Evolutionary conservation across 2,113 vertebrate genomes (phyloP), one percentile per base, ranked within the genome.

Genomic region (Scortum barcoo): DNA sequence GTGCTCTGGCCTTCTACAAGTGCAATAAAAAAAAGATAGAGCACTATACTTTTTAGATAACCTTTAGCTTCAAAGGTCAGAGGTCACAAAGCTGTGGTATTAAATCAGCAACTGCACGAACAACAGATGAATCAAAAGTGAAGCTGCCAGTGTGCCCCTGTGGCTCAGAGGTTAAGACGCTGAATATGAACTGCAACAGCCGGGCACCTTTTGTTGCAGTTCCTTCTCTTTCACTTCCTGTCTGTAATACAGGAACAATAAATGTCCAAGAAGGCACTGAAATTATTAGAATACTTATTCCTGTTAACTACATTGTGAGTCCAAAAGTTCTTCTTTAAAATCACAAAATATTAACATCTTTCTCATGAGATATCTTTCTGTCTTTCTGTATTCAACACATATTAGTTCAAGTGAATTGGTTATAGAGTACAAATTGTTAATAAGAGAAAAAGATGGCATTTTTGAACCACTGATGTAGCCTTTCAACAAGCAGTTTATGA

Each of bases 281-380:
- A n/a, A n/a, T n/a, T n/a, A n/a, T n/a, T 58, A 20, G 60, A 75
- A 60, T 72, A 42, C 19, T 7, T 10, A 44, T 30, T 76, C 24
- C 33, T 60, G 24, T 44, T 22, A 16, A 50, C 42, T 48, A 19
- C 5, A 44, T 42, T 30, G 9, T 33, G 8, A 58, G 38, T 10
- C 9, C 10, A 1, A 4, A 53, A 4, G 22, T 7, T 56, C n/a
- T 56, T 26, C 24, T 26, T 56, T 26, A 28, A 56, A 56, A 16
- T 56, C 13, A 28, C 46, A 48, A 57, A 57, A 57, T 30, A 42
- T 14, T 38, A 40, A 62, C 19, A 62, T n/a, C 11, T 62, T 42
- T 9, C 58, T 22, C 7, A 24, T 66, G 7, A 44, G 8, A 44
- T 44, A 28, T 65, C 22, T 8, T 26, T 66, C 7, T 46, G 12